These are phyloP conservation scores for Sula dactylatra DNA, from an alignment of 2,113 vertebrate species.

Conservation along the genomic window DNA sequence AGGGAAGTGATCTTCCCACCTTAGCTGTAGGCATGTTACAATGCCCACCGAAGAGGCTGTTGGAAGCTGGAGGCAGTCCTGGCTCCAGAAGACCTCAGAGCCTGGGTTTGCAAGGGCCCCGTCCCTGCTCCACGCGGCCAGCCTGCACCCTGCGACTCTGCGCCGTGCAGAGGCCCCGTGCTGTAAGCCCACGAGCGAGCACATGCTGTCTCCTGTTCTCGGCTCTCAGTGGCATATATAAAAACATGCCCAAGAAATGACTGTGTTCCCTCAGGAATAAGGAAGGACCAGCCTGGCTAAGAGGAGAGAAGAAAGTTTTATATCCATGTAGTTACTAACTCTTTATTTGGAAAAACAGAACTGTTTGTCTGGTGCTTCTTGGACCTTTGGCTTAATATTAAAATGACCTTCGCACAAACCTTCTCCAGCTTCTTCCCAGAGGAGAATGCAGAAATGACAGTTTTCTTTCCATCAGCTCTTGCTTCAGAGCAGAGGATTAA, in stretches of 20 bases:
- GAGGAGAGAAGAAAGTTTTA: constrained; percentile 13
- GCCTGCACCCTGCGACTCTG: background rate
- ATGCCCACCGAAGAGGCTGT: background rate
- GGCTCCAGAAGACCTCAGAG: background rate
- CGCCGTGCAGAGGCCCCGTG: fast-evolving
- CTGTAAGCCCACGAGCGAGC: background rate
- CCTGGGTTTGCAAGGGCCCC: background rate
- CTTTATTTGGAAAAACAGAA: constrained; percentile 47
- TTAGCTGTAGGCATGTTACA: background rate
- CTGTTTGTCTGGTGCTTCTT: background rate
- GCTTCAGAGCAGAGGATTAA: background rate
- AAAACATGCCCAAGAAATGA: constrained; percentile 47
- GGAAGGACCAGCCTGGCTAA: background rate
- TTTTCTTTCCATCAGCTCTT: background rate
- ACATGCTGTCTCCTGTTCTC: background rate
- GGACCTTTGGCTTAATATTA: background rate
- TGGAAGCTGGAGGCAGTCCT: background rate
- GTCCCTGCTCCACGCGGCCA: background rate
- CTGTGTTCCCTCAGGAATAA: constrained; percentile 17
- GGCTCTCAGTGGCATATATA: background rate
- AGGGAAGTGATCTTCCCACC: constrained; percentile 20
- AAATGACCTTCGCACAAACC: background rate
- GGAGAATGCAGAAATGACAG: background rate
- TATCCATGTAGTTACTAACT: background rate
- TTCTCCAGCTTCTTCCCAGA: constrained; percentile 22